Evolutionary conservation across 2,888 invertebrate species (phyloP), one percentile per base, ranked within the genome.

Genomic region (Entomobrya multifasciata): DNA sequence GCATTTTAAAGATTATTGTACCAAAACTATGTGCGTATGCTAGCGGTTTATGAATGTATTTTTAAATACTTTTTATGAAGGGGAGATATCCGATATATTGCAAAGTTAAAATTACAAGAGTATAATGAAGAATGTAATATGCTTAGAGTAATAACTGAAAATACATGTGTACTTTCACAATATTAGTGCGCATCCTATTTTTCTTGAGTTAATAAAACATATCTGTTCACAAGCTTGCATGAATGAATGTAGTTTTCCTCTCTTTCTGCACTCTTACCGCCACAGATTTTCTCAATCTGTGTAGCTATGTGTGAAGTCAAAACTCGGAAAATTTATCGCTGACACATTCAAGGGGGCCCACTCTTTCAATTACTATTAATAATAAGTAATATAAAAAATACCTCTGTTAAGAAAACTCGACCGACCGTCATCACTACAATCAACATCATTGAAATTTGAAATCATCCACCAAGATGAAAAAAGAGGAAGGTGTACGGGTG

Each of bases 311-410:
- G 88, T 88, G 87, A 88, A 87, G 87, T 89, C 83, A 86, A 88
- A 81, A 86, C 88, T 90, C 86, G 87, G 90, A 90, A 90, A 90
- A 90, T 90, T 90, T 90, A 90, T 90, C 87, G 87, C 89, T 88
- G 90, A 90, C 90, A 90, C 89, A 85, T 90, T 89, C 86, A 89
- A 90, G 89, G 90, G 90, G 86, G 87, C 89, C 90, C 89, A 89
- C 88, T 88, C 87, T 83, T 90, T 90, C 90, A 90, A 90, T 90
- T 90, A 90, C 89, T 83, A 52, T 84, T 67, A 84, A 70, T 84
- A 84, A 74, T 67, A 36, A 4, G 36, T 36, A 77, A 60, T 41
- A 65, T 72, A 83, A 82, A 60, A n/a, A 60, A 76, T 83, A 11
- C 65, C 52, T 83, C 74, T 72, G 74, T 72, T 55, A 77, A 84